phyloP scores from a whole-genome alignment of 2,797 vertebrate genomes.

The Coreius guichenoti region DNA sequence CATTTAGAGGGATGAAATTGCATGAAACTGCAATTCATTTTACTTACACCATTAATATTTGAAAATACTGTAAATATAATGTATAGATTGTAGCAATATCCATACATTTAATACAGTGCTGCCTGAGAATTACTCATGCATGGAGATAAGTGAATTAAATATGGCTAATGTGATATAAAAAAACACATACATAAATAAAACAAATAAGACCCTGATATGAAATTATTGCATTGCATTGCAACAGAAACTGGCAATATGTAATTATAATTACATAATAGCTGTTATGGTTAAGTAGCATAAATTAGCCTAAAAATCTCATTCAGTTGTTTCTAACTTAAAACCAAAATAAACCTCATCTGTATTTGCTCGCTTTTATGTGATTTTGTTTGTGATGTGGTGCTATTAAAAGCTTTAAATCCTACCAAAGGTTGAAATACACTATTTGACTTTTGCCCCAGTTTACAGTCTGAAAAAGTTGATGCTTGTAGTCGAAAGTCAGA shows the following conservation, averaged over 20 bases:
- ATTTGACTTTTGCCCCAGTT: not conserved
- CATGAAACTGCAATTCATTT: not conserved
- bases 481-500: not conserved
- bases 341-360: not conserved
- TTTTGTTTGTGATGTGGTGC: not conserved
- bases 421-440: not conserved
- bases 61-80: not conserved
- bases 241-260: not conserved
- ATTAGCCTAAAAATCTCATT: not conserved
- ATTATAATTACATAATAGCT: not conserved
- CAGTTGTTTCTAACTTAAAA: not conserved
- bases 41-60: not conserved
- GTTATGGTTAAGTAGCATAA: not conserved
- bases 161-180: not conserved
- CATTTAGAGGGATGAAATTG: not conserved
- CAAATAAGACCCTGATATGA: not conserved
- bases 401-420: not conserved
- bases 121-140: constrained; percentile 21
- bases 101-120: constrained; percentile 3
- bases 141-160: not conserved
- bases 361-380: not conserved
- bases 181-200: constrained; percentile 4
- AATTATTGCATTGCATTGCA: not conserved
- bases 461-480: not conserved
- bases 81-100: not conserved